phyloP scores from a whole-genome alignment of 2,113 vertebrate species.

The Naja naja region DNA sequence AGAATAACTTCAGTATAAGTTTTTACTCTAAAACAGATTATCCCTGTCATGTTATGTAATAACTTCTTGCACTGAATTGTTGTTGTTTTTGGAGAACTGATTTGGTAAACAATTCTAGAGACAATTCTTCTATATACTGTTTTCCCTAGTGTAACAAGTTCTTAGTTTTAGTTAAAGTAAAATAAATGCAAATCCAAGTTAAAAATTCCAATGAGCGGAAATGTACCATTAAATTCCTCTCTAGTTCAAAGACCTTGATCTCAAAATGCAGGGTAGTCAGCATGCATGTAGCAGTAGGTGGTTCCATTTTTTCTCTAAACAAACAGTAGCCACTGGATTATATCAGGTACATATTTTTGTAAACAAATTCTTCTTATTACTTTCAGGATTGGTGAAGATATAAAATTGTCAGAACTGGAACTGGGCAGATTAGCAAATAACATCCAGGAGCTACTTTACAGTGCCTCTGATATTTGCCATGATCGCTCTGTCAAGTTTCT shows the following conservation, averaged over 20 bases:
- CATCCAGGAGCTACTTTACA: constrained; percentile 85
- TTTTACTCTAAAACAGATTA: neutral
- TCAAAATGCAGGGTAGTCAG: neutral
- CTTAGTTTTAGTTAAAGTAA: neutral
- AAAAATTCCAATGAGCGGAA: neutral
- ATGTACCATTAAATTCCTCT: neutral
- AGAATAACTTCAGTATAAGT: neutral
- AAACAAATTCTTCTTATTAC: constrained; percentile 38
- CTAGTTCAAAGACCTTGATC: neutral
- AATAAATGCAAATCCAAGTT: neutral
- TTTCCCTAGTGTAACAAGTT: too few species aligned
- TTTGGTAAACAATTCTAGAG: neutral
- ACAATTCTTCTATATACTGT: neutral
- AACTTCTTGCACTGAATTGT: neutral
- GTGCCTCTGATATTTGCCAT: constrained; percentile 90
- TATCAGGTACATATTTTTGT: neutral
- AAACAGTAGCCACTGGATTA: too few species aligned
- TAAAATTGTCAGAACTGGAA: constrained; percentile 89
- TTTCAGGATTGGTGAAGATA: constrained; percentile 80
- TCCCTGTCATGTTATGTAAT: neutral
- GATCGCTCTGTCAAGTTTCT: constrained; percentile 96
- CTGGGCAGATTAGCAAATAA: constrained; percentile 83
- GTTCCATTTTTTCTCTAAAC: neutral
- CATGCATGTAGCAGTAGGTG: neutral
- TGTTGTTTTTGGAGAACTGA: neutral